These are phyloP conservation scores for Actenoides hombroni DNA, from an alignment of 2,113 vertebrate genomes.

Conservation along the genomic window DNA sequence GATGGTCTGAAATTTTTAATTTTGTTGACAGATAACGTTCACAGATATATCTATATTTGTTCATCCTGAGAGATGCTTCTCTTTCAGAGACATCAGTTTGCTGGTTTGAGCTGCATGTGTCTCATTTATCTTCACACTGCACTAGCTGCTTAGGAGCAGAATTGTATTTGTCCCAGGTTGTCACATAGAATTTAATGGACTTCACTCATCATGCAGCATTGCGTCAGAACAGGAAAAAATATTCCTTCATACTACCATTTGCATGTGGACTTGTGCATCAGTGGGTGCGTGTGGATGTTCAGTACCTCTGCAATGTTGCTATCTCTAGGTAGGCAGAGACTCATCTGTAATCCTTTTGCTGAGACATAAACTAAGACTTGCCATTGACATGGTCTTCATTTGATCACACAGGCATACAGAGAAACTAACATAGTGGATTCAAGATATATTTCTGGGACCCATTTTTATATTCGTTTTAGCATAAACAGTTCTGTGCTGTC, in stretches of 20 bases:
- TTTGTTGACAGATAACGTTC: not conserved
- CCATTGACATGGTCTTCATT: not conserved
- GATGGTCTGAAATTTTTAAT: not conserved
- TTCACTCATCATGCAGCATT: not conserved
- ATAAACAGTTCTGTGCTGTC: not conserved
- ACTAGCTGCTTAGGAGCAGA: not conserved
- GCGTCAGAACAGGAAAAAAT: not conserved
- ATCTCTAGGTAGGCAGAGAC: not conserved
- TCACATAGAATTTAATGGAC: not conserved
- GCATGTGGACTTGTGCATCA: not conserved
- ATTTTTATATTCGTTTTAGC: not conserved
- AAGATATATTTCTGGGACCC: not conserved
- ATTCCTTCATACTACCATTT: not conserved
- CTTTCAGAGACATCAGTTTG: not conserved
- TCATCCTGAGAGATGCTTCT: not conserved
- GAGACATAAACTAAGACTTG: not conserved
- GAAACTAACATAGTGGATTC: not conserved
- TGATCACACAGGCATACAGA: not conserved
- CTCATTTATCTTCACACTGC: not conserved
- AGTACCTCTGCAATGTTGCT: not conserved
- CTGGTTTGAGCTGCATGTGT: not conserved
- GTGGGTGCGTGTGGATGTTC: too few species aligned
- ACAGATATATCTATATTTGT: not conserved
- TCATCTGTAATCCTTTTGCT: not conserved
- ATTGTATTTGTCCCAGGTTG: not conserved